phyloP scores from a whole-genome alignment of 2,888 invertebrate species.

The Conops quadrifasciatus region DNA sequence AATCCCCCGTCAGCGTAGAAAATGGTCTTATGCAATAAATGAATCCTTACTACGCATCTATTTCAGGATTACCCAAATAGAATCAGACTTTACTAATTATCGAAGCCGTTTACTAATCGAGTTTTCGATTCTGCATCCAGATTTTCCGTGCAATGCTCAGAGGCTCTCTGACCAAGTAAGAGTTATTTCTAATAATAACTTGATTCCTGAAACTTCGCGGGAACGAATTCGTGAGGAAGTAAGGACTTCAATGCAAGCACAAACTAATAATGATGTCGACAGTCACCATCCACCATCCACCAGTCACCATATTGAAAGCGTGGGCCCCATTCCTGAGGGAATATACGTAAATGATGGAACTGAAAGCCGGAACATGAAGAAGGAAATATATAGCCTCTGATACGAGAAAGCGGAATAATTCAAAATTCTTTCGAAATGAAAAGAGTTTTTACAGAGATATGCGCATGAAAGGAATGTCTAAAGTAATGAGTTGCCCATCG shows the following conservation, averaged over 20 bases:
- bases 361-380: neutral
- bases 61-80: neutral
- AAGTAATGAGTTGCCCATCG: neutral
- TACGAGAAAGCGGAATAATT: neutral
- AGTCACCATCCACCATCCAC: no score
- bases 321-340: no score
- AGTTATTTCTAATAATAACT: neutral
- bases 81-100: neutral
- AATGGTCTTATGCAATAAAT: constrained; percentile 4
- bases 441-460: constrained; percentile 2
- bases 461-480: neutral
- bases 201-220: neutral
- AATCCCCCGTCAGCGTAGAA: neutral
- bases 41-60: constrained; percentile 7
- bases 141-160: neutral
- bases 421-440: neutral
- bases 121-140: neutral
- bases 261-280: neutral
- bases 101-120: neutral
- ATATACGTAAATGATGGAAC: no score
- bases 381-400: neutral
- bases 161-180: constrained; percentile 5
- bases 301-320: neutral
- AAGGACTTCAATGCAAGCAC: neutral
- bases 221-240: constrained; percentile 1